Evolutionary conservation across 2,888 invertebrate genomes (phyloP).

Genomic region (Nomada lathburiana): DNA sequence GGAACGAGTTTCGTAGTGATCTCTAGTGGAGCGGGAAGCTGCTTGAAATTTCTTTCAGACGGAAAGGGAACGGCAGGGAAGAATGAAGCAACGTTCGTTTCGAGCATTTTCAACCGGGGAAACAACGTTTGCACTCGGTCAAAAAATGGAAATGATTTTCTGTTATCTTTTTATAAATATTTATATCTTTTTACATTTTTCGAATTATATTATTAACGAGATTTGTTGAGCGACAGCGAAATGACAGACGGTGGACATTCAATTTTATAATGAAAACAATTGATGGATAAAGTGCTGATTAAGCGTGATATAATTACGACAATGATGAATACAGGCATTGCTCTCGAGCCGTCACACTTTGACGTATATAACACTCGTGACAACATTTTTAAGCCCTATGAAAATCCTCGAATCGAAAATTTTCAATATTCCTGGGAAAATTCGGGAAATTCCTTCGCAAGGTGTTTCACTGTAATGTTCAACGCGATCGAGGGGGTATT

Average conservation of each 20-base stretch:
- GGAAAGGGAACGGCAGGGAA: background rate
- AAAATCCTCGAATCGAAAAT: too few species aligned
- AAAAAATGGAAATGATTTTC: background rate
- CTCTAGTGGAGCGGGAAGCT: slow-evolving; percentile 44
- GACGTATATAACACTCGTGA: slow-evolving; percentile 35
- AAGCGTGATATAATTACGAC: slow-evolving; percentile 63
- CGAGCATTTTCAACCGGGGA: background rate
- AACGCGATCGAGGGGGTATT: slow-evolving; percentile 36
- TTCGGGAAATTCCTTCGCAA: slow-evolving; percentile 21
- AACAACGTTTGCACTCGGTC: background rate
- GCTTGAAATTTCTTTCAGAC: slow-evolving; percentile 48
- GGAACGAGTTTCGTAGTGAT: slow-evolving; percentile 20
- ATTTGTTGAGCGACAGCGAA: slow-evolving; percentile 15
- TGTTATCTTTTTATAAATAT: background rate
- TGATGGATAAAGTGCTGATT: slow-evolving; percentile 50
- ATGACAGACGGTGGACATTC: slow-evolving; percentile 4
- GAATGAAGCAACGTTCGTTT: slow-evolving; percentile 18
- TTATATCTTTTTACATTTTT: background rate
- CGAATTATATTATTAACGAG: background rate
- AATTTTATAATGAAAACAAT: slow-evolving; percentile 35
- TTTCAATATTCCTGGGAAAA: too few species aligned
- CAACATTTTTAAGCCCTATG: background rate
- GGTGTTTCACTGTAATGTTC: slow-evolving; percentile 60
- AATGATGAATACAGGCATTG: slow-evolving; percentile 74
- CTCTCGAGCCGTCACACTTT: slow-evolving; percentile 71